Conservation (phyloP, 2,888 invertebrate genomes). For the Drosophila anomalipes region DNA sequence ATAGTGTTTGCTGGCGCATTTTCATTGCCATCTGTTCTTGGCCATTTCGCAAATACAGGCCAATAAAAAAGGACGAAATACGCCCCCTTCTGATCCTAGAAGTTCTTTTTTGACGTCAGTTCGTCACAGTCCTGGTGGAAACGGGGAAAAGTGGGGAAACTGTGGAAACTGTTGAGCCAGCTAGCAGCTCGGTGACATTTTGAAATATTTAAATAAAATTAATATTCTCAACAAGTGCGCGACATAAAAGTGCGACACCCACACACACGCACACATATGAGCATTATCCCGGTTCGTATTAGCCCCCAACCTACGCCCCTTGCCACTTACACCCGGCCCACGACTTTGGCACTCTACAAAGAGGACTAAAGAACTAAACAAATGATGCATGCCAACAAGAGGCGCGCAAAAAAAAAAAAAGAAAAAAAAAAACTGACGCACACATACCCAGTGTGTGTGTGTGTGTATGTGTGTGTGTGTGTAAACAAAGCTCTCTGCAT, state of each 20-base stretch:
- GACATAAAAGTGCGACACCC: slow-evolving; percentile 64
- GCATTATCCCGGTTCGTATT: slow-evolving; percentile 25
- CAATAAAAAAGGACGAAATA: slow-evolving; percentile 28
- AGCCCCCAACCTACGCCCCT: not conserved
- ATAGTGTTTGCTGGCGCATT: slow-evolving; percentile 13
- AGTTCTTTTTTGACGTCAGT: not conserved
- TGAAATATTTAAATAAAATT: slow-evolving; percentile 74
- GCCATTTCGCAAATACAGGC: slow-evolving; percentile 53
- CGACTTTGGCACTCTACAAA: slow-evolving; percentile 68
- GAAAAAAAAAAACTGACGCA: slow-evolving; percentile 14
- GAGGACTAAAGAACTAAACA: slow-evolving; percentile 71
- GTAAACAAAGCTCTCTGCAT: slow-evolving; percentile 55
- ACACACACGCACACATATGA: slow-evolving; percentile 44
- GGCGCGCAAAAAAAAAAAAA: slow-evolving; percentile 15
- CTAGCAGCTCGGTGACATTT: slow-evolving; percentile 50
- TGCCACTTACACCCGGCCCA: slow-evolving; percentile 1
- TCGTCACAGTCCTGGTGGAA: not conserved
- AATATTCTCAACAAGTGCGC: slow-evolving; percentile 77
- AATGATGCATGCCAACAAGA: slow-evolving; percentile 75
- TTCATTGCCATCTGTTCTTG: slow-evolving; percentile 18
- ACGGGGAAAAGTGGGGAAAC: not conserved
- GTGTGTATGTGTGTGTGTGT: slow-evolving; percentile 13
- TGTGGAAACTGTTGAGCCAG: slow-evolving; percentile 37
- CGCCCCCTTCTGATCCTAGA: not conserved
- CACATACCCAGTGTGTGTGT: slow-evolving; percentile 13